Percentiles rank a stretch among this genome's conserved stretches.
phyloP scores from a whole-genome alignment of 2,113 vertebrate species.

The Antigone vipio region DNA sequence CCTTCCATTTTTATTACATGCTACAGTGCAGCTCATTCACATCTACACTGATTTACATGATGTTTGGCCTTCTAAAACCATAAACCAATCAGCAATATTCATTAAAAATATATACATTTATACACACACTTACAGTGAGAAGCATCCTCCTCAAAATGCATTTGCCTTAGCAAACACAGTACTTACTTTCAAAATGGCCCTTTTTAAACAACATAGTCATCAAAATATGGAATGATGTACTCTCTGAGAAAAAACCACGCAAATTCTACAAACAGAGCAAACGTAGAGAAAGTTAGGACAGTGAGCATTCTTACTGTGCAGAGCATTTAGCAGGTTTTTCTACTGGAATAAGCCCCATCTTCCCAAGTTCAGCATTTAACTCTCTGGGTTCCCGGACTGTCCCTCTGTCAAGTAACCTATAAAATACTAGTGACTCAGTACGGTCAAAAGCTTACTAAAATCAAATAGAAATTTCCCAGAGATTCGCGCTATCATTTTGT shows the following conservation, averaged over 20 bases:
- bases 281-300: background rate
- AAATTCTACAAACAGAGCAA: slow-evolving; percentile 72
- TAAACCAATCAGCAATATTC: background rate
- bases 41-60: background rate
- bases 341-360: background rate
- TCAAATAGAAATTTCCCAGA: background rate
- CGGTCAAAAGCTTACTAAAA: background rate
- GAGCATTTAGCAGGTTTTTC: background rate
- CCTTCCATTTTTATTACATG: background rate
- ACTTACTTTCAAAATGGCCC: slow-evolving; percentile 85
- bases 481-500: background rate
- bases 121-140: background rate
- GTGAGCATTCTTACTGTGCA: background rate
- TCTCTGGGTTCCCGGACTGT: background rate
- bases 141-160: background rate
- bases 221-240: slow-evolving; percentile 89
- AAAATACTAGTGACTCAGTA: background rate
- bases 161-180: background rate
- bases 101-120: background rate
- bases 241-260: slow-evolving; percentile 87
- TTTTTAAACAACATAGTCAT: slow-evolving; percentile 91
- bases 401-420: background rate
- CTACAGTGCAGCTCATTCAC: background rate
- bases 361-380: background rate
- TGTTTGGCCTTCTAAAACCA: background rate